Evolutionary conservation across 2,797 vertebrate species (phyloP).

Genomic region (Mionectes olivaceus): DNA sequence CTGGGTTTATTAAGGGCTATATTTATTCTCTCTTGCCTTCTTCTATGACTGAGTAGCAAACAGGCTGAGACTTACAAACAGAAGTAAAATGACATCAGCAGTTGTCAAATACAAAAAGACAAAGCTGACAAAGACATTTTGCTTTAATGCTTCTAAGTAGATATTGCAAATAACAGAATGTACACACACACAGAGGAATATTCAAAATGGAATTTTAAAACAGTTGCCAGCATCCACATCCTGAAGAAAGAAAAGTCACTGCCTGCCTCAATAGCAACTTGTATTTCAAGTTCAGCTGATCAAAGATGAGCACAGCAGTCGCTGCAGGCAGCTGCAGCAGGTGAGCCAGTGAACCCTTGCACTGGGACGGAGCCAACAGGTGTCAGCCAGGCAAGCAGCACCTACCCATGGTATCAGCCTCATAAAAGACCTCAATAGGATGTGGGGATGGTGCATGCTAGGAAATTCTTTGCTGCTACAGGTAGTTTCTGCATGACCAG

Average conservation of each 20-base stretch:
- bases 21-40: not conserved
- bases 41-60: conserved; percentile 16
- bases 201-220: not conserved
- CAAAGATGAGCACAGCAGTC: not conserved
- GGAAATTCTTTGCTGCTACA: not conserved
- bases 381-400: not conserved
- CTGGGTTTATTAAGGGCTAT: not conserved
- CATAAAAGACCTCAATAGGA: not conserved
- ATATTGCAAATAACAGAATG: not conserved
- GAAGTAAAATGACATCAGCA: not conserved
- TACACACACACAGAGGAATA: not conserved
- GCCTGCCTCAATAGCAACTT: not conserved
- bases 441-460: not conserved
- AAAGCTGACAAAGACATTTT: not conserved
- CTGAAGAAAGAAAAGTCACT: not conserved
- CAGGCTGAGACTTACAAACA: not conserved
- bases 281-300: not conserved
- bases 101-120: not conserved
- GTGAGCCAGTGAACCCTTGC: not conserved
- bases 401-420: not conserved
- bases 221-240: not conserved
- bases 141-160: not conserved
- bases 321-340: not conserved
- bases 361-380: not conserved
- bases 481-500: not conserved